These are phyloP conservation scores for Emys orbicularis DNA, from an alignment of 2,797 vertebrate species.

Conservation along the genomic window DNA sequence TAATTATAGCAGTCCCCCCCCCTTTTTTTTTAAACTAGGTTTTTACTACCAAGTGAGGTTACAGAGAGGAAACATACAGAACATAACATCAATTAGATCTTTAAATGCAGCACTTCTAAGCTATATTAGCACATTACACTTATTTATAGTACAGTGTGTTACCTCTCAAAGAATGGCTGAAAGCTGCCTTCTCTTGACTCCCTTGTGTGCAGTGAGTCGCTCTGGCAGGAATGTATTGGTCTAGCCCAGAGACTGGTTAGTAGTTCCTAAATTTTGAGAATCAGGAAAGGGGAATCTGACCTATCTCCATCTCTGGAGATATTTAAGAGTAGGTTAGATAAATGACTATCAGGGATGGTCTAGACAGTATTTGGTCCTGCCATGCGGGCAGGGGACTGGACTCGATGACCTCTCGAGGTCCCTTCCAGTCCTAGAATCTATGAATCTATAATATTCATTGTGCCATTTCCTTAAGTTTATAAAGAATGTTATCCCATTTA, in stretches of 20 bases:
- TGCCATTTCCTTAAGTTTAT: not conserved
- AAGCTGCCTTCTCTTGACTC: not conserved
- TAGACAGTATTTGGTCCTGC: too few species aligned
- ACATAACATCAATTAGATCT: not conserved
- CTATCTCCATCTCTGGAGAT: too few species aligned
- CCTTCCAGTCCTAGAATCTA: too few species aligned
- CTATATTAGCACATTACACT: not conserved
- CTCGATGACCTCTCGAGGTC: too few species aligned
- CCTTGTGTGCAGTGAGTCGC: fast-evolving
- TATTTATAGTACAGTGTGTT: not conserved
- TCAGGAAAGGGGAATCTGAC: not conserved
- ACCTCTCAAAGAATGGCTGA: not conserved
- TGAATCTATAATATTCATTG: not conserved
- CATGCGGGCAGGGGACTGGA: too few species aligned
- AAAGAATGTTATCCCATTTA: not conserved
- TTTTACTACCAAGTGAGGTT: not conserved
- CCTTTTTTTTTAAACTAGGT: not conserved
- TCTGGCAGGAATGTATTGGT: not conserved
- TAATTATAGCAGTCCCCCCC: not conserved
- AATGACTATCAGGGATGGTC: too few species aligned
- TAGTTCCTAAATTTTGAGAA: not conserved
- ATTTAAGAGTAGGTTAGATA: too few species aligned
- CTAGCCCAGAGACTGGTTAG: not conserved
- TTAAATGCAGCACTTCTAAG: not conserved
- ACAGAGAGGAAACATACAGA: not conserved